A percentile compares a stretch with the other conserved stretches of the same genome.
phyloP scores from a whole-genome alignment of 2,888 invertebrate species.

The Amphiduros pacificus region DNA sequence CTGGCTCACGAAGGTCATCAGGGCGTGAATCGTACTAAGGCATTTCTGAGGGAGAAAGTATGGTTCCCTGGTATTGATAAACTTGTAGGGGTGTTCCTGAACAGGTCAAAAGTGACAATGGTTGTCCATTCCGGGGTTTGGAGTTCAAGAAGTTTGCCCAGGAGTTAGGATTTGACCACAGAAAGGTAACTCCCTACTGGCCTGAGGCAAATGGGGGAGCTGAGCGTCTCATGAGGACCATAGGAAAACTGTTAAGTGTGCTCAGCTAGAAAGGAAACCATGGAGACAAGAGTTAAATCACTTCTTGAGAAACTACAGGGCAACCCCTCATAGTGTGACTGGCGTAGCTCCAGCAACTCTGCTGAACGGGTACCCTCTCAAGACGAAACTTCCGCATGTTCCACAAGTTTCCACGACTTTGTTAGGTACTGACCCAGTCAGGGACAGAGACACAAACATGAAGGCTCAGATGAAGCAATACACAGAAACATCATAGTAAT shows the following conservation, averaged over 20 bases:
- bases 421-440: too few relatives aligned
- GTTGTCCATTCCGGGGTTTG: constrained; percentile 27
- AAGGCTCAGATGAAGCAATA: not conserved
- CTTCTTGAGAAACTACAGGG: constrained; percentile 11
- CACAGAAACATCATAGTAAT: not conserved
- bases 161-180: constrained; percentile 26
- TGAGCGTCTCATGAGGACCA: constrained; percentile 32
- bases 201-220: constrained; percentile 31
- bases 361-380: not conserved
- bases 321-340: constrained; percentile 8
- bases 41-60: constrained; percentile 27
- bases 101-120: constrained; percentile 28
- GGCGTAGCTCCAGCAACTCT: constrained; percentile 3
- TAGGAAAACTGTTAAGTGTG: constrained; percentile 11
- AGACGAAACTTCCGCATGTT: not conserved
- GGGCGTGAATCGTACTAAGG: constrained; percentile 31
- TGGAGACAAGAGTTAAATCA: constrained; percentile 8
- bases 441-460: too few relatives aligned
- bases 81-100: constrained; percentile 27
- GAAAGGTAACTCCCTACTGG: constrained; percentile 24
- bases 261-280: not conserved
- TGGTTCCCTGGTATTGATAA: constrained; percentile 30
- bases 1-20: constrained; percentile 34
- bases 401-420: not conserved
- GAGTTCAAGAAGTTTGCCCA: constrained; percentile 27